These are phyloP conservation scores for Fregata magnificens DNA, from an alignment of 2,113 vertebrate genomes.

Conservation along the genomic window DNA sequence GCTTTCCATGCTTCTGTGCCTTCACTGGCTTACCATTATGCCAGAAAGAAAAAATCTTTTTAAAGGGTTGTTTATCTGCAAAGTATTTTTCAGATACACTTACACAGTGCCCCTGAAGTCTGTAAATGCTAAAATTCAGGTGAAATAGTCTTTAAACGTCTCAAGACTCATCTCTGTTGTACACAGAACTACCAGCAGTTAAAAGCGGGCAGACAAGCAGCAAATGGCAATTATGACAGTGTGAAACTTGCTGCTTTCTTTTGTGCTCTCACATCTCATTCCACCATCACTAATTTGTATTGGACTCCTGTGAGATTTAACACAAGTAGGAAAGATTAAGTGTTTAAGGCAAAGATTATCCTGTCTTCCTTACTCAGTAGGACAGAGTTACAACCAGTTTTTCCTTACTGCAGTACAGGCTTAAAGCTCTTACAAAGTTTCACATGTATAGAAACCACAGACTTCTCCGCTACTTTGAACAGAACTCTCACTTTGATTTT, in stretches of 20 bases:
- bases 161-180: neutral
- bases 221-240: neutral
- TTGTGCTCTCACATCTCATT: neutral
- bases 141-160: neutral
- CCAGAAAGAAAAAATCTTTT: no score
- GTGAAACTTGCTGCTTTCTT: neutral
- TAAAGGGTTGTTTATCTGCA: no score
- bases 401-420: neutral
- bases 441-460: neutral
- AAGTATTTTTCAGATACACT: no score
- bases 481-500: neutral
- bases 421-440: neutral
- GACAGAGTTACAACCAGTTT: neutral
- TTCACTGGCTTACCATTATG: no score
- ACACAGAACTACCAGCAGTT: rapidly evolving
- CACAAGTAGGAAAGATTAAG: neutral
- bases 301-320: neutral
- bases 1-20: no score
- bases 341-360: neutral
- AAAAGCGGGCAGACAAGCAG: neutral
- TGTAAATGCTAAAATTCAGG: neutral
- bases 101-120: neutral
- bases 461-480: neutral
- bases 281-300: neutral
- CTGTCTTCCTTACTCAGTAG: neutral